Percentiles rank a stretch among this genome's conserved stretches.
These are phyloP conservation scores for Nemotelus nigrinus DNA, from an alignment of 2,888 invertebrate species.

Conservation along the genomic window DNA sequence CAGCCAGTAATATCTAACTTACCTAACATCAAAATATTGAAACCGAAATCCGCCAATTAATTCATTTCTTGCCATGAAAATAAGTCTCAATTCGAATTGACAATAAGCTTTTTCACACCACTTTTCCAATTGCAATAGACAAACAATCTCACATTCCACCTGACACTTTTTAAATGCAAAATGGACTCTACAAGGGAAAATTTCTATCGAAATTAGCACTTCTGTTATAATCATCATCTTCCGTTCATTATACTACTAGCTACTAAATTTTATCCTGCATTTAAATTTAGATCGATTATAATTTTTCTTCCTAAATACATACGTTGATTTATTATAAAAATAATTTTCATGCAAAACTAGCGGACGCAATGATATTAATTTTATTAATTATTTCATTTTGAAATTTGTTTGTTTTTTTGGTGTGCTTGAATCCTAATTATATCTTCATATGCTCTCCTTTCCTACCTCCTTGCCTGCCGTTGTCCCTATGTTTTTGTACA, in stretches of 20 bases:
- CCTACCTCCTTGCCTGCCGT: background rate
- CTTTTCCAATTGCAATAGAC: background rate
- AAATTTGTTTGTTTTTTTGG: constrained; percentile 24
- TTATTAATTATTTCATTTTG: background rate
- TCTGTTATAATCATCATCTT: background rate
- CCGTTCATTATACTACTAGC: constrained; percentile 23
- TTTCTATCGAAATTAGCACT: constrained; percentile 20
- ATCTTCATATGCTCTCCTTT: background rate
- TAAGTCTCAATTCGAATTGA: too few relatives aligned
- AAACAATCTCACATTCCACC: constrained; percentile 7
- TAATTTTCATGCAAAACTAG: constrained; percentile 44
- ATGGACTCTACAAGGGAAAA: background rate
- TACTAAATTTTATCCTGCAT: background rate
- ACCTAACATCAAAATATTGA: too few relatives aligned
- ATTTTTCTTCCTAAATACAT: background rate
- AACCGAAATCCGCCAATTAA: too few relatives aligned
- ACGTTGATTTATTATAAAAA: constrained; percentile 32
- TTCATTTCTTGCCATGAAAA: too few relatives aligned
- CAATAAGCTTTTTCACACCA: too few relatives aligned
- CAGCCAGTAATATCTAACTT: too few relatives aligned
- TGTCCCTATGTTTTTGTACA: background rate
- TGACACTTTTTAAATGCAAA: background rate
- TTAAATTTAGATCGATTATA: constrained; percentile 23
- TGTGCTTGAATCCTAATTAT: constrained; percentile 1
- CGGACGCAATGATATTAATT: constrained; percentile 36